Evolutionary conservation across 2,888 invertebrate genomes (phyloP), one percentile per base, ranked within the genome.

Genomic region (Hypena proboscidalis): DNA sequence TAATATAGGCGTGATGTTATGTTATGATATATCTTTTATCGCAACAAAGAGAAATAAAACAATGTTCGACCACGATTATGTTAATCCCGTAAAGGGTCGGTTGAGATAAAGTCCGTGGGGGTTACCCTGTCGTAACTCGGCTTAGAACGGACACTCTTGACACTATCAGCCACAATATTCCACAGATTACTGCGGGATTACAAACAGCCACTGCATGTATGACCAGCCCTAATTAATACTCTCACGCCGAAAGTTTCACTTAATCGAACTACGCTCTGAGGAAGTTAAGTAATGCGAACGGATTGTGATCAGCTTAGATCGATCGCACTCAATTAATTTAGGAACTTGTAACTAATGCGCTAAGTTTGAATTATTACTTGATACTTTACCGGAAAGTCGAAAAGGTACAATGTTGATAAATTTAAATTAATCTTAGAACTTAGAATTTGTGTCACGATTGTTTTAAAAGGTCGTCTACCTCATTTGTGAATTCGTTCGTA

Each of bases 41-140:
- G 58, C 67, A 67, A 69, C 70, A 70, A 74, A 82, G 76, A 81
- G 77, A 81, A 81, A 83, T 79, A 77, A 74, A 80, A 82, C 77
- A 78, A 80, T 83, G 74, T 79, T 73, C 77, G 70, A 71, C 76
- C 80, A 82, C 82, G 75, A 82, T 77, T 77, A 80, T 80, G 80
- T 77, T 85, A 87, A 87, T 83, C 81, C 81, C 76, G 63, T 81
- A 83, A 85, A 87, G 84, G 85, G 86, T 84, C 80, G 77, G 66
- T 70, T 61, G 74, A 75, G 83, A 82, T 81, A 82, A 82, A 80
- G 71, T 82, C 77, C 70, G 65, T 40, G 41, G 69, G 81, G 83
- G 82, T 84, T 84, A 84, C 70, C 77, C 67, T 77, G 80, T 80
- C 82, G 79, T 72, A 78, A 77, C 75, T 79, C 69, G 79, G 82